Base-by-base conservation (phyloP, 2,888 invertebrate genomes). In the Drosophila kambysellisi region DNA sequence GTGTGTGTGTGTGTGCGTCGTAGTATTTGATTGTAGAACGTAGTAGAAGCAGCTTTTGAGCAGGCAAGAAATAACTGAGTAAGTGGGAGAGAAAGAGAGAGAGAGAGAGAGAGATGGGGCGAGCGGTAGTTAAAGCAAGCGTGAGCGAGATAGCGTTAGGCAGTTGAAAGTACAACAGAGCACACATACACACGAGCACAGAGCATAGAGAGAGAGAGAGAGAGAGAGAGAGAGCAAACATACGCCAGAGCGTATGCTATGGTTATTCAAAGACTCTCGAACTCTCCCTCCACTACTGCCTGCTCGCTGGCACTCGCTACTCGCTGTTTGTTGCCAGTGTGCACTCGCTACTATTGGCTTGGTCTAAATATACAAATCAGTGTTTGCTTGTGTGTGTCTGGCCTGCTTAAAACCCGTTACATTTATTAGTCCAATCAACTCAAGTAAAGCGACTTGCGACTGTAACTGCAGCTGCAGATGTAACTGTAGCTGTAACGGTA, bases 1-100 rank as follows among this genome's bases (percentile, higher is more conserved):
- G 57, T 20, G 56, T 60, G 60, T 37, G 69, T 79, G 66, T 70
- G 72, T 70, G 79, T 74, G 80, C 74, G 63, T 76, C 64, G 90
- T 90, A 87, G 88, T 88, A 89, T 88, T 87, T 81, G 73, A 81
- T 86, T 86, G 83, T 90, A 86, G 86, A 90, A 90, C 88, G 90
- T 90, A 87, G 86, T 88, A 90, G 86, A 71, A 70, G 58, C 62
- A 62, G 58, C 57, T 64, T 62, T 41, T 30, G 11, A 20, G 46
- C 58, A 29, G 50, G 25, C 48, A 57, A 56, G 39, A 25, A 60
- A 53, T 11, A 33, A 50, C 37, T 15, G 48, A 37, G 54, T 9
- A 53, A 46, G 30, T 12, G 35, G 11, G 29, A 39, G 56, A 33
- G 15, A 48, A 37, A 17, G 37, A 46, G 57, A 39, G 37, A 29